A percentile compares a stretch with the other conserved stretches of the same genome.
These are phyloP conservation scores for Pungitius pungitius DNA, from an alignment of 2,113 vertebrate species.

Conservation along the genomic window DNA sequence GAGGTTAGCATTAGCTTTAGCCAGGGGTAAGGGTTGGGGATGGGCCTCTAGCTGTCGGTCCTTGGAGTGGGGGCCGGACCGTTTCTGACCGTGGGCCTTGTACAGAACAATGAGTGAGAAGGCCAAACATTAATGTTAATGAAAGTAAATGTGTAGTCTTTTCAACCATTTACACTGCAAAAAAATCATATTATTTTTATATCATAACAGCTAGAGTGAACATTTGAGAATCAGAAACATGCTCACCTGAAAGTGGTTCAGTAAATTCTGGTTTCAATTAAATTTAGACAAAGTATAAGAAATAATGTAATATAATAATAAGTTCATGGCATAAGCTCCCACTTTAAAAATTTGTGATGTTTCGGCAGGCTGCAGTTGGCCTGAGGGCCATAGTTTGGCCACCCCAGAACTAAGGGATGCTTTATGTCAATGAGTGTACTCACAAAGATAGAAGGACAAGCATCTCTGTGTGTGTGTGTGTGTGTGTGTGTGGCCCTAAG, in stretches of 20 bases:
- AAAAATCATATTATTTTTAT: not conserved
- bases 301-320: not conserved
- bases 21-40: not conserved
- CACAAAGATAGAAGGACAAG: too few species aligned
- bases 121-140: not conserved
- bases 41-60: too few species aligned
- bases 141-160: not conserved
- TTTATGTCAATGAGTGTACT: too few species aligned
- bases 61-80: not conserved
- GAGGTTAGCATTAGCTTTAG: too few species aligned
- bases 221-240: too few species aligned
- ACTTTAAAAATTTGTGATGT: not conserved
- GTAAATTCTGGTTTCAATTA: not conserved
- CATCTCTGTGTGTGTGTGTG: constrained; percentile 7
- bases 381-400: not conserved
- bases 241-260: too few species aligned
- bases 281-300: not conserved
- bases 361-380: not conserved
- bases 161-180: not conserved
- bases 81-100: not conserved
- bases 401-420: too few species aligned
- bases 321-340: not conserved
- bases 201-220: too few species aligned
- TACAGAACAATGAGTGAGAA: not conserved
- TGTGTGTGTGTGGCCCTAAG: constrained; percentile 1